Evolutionary conservation across 2,797 vertebrate species (phyloP).

Genomic region (Enteromius argenteus): DNA sequence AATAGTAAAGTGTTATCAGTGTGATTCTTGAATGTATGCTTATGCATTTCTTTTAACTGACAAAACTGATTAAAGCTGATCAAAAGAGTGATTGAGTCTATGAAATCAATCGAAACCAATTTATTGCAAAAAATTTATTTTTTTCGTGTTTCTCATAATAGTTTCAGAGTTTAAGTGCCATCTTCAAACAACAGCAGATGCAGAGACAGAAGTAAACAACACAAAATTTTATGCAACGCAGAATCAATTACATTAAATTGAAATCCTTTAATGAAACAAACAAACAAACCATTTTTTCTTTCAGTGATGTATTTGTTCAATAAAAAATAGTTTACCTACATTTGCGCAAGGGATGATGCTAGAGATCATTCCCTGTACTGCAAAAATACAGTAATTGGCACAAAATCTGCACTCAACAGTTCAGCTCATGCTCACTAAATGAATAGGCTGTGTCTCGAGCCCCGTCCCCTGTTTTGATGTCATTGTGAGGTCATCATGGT

Average conservation of each 20-base stretch:
- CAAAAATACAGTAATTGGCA: conserved; percentile 68
- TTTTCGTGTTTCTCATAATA: conserved; percentile 64
- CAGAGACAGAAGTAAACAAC: conserved; percentile 42
- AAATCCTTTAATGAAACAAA: conserved; percentile 60
- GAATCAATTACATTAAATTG: conserved; percentile 55
- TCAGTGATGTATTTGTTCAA: conserved; percentile 63
- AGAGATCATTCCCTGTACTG: conserved; percentile 57
- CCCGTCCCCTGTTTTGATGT: conserved; percentile 11
- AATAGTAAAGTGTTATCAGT: neutral
- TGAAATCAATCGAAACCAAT: conserved; percentile 19
- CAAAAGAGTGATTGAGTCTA: conserved; percentile 1
- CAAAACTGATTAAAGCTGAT: neutral
- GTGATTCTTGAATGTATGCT: conserved; percentile 33
- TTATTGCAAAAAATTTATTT: conserved; percentile 68
- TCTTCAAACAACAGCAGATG: conserved; percentile 67
- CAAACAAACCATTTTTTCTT: conserved; percentile 48
- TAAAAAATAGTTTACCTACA: conserved; percentile 83
- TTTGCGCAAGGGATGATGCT: conserved; percentile 70
- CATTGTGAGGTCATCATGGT: conserved; percentile 8
- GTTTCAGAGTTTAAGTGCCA: conserved; percentile 50
- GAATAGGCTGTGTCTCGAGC: neutral
- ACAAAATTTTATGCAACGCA: conserved; percentile 46
- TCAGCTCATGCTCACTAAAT: neutral
- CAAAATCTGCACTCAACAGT: conserved; percentile 44
- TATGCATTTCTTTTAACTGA: conserved; percentile 1